Conservation (phyloP, 2,113 vertebrate species). For the Saccopteryx bilineata region DNA sequence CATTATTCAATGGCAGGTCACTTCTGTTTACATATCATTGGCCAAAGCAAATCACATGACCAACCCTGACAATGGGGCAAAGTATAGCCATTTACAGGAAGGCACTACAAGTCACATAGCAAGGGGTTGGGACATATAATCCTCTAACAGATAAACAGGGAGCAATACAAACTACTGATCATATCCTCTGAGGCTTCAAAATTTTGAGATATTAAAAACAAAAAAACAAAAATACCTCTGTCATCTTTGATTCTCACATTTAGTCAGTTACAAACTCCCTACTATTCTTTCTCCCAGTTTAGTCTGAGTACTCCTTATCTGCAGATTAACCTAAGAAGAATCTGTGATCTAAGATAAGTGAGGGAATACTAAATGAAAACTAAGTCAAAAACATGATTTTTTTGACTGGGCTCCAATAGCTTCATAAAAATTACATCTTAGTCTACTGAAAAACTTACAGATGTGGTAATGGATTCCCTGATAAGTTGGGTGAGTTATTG, state of each 20-base stretch:
- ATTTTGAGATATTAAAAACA: background rate
- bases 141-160: background rate
- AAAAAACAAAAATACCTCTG: background rate
- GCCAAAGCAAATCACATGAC: background rate
- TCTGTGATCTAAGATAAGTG: background rate
- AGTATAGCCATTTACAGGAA: background rate
- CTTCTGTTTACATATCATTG: constrained; percentile 29
- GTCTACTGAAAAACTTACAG: background rate
- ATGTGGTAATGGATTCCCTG: background rate
- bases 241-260: background rate
- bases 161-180: background rate
- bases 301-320: background rate
- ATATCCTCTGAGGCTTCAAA: background rate
- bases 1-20: background rate
- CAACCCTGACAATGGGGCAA: background rate
- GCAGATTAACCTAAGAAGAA: background rate
- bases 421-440: constrained; percentile 49
- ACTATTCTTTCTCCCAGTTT: background rate
- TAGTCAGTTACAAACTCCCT: background rate
- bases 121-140: background rate
- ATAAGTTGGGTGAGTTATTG: background rate
- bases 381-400: background rate
- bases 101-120: background rate
- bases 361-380: background rate
- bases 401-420: background rate